phyloP scores from a whole-genome alignment of 2,888 invertebrate species.

The Mythimna pallens region DNA sequence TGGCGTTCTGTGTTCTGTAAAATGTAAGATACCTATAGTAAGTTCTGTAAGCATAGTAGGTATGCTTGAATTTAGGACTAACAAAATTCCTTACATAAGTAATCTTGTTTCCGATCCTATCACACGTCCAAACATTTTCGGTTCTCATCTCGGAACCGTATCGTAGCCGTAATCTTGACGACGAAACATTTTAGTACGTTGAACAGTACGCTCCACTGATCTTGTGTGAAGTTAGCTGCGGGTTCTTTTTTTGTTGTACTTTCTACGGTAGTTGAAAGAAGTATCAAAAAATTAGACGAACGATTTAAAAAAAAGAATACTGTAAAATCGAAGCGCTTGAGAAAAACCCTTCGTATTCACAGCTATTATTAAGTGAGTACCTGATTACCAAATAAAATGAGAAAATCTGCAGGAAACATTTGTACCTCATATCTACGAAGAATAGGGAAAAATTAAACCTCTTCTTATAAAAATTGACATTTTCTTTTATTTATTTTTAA shows the following conservation, averaged over 20 bases:
- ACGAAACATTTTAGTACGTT: conserved; percentile 1
- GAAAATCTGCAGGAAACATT: too few relatives aligned
- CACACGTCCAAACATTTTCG: conserved; percentile 17
- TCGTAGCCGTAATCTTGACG: conserved; percentile 17
- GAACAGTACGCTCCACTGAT: background rate
- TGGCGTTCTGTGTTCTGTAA: too few relatives aligned
- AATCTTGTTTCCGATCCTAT: conserved; percentile 33
- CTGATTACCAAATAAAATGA: too few relatives aligned
- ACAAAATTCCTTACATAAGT: conserved; percentile 10
- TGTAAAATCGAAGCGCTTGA: too few relatives aligned
- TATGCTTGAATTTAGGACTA: background rate
- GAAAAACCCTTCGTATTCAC: too few relatives aligned
- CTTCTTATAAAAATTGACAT: too few relatives aligned
- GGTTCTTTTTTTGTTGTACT: background rate
- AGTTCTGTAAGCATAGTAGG: too few relatives aligned
- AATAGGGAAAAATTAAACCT: too few relatives aligned
- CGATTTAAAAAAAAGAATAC: background rate
- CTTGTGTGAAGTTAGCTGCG: conserved; percentile 9
- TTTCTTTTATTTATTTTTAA: too few relatives aligned
- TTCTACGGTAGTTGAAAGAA: background rate
- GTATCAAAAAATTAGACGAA: background rate
- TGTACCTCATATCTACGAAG: too few relatives aligned
- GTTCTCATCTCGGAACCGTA: conserved; percentile 9
- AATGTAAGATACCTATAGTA: too few relatives aligned
- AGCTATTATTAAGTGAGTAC: too few relatives aligned